These are phyloP conservation scores for Chitala chitala DNA, from an alignment of 2,113 vertebrate genomes.

Conservation along the genomic window DNA sequence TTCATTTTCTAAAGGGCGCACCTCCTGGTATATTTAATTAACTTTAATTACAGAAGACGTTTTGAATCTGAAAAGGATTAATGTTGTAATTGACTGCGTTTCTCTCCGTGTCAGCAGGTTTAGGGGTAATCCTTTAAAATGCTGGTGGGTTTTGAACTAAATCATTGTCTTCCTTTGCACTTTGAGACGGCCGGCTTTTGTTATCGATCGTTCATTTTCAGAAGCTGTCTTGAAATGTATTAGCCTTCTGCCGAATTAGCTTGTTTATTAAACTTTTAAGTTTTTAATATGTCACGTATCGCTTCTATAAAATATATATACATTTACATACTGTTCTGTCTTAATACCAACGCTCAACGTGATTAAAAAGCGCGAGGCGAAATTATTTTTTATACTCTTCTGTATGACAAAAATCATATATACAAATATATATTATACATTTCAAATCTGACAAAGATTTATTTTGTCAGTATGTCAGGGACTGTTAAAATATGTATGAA, in stretches of 20 bases:
- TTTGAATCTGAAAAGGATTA: constrained; percentile 25
- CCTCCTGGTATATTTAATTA: constrained; percentile 41
- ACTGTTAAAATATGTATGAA: constrained; percentile 60
- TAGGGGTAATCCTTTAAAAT: constrained; percentile 29
- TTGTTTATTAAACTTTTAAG: constrained; percentile 42
- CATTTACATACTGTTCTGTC: constrained; percentile 53
- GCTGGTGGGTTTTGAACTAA: constrained; percentile 39
- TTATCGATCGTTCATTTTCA: constrained; percentile 35
- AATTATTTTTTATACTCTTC: constrained; percentile 68
- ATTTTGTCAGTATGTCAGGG: constrained; percentile 66
- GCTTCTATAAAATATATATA: constrained; percentile 52
- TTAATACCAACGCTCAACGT: constrained; percentile 57
- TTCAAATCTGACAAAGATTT: constrained; percentile 50
- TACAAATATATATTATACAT: constrained; percentile 32
- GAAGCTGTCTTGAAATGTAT: constrained; percentile 45
- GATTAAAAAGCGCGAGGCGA: constrained; percentile 53
- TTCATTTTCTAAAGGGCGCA: constrained; percentile 3
- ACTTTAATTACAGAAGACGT: constrained; percentile 42
- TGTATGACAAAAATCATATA: constrained; percentile 43
- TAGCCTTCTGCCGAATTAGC: constrained; percentile 33
- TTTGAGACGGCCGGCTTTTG: constrained; percentile 52
- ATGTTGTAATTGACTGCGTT: constrained; percentile 32
- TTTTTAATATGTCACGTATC: constrained; percentile 55
- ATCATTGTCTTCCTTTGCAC: constrained; percentile 65
- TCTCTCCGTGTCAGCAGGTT: constrained; percentile 38